A percentile compares a stretch with the other conserved stretches of the same genome.
Conservation (phyloP, 1,140 invertebrate genomes). For the Zophobas atratus region DNA sequence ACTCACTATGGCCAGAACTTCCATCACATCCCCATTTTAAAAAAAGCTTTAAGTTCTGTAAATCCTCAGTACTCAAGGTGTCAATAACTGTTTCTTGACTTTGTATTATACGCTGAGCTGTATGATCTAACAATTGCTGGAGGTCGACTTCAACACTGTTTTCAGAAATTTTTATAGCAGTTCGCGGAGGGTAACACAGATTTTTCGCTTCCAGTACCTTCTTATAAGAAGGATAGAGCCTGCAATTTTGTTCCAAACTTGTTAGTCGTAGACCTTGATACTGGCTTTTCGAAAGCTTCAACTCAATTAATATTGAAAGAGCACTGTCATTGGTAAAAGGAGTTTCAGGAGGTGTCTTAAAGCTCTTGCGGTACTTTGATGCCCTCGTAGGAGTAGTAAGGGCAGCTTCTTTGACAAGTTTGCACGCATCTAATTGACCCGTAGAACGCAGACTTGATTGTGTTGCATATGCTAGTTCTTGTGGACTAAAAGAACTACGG, state of each 20-base stretch:
- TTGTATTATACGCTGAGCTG: slow-evolving; percentile 22
- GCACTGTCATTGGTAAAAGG: neutral
- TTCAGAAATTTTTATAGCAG: slow-evolving; percentile 44
- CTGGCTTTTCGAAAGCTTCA: slow-evolving; percentile 11
- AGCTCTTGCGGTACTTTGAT: neutral
- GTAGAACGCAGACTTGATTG: neutral
- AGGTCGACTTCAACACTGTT: slow-evolving; percentile 49
- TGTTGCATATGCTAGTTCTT: slow-evolving; percentile 47
- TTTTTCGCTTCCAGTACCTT: slow-evolving; percentile 27
- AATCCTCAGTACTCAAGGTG: neutral
- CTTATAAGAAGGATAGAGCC: slow-evolving; percentile 14
- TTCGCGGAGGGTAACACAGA: slow-evolving; percentile 14
- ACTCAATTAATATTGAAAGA: slow-evolving; percentile 8
- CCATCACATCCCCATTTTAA: slow-evolving; percentile 49
- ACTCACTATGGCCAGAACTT: slow-evolving; percentile 24
- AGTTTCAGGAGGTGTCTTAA: neutral
- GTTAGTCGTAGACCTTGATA: slow-evolving; percentile 15
- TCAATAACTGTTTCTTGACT: slow-evolving; percentile 13
- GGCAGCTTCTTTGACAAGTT: neutral
- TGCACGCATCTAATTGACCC: neutral
- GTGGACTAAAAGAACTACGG: slow-evolving; percentile 56
- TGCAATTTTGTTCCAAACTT: neutral
- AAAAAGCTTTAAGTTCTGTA: slow-evolving; percentile 9
- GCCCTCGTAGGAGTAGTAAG: neutral
- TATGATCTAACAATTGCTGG: slow-evolving; percentile 55